Evolutionary conservation across 2,797 vertebrate species (phyloP).

Genomic region (Peromyscus nudipes): DNA sequence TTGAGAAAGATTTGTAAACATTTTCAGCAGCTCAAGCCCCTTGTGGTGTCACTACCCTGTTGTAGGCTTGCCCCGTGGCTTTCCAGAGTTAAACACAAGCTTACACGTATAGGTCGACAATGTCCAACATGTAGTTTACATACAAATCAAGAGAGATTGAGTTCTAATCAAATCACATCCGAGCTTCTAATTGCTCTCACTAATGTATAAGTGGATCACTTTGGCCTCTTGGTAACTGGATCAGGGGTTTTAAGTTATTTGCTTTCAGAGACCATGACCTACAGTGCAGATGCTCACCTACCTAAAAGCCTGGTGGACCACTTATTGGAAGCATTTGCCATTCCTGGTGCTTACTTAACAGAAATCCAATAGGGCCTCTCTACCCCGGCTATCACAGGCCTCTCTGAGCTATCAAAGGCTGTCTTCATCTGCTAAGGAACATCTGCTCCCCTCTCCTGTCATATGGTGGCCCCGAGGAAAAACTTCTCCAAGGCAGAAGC

Average conservation of each 20-base stretch:
- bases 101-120: background rate
- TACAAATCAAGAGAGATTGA: conserved; percentile 55
- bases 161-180: conserved; percentile 57
- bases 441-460: conserved; percentile 79
- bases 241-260: conserved; percentile 65
- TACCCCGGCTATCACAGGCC: conserved; percentile 67
- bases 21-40: background rate
- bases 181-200: conserved; percentile 67
- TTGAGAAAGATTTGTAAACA: background rate
- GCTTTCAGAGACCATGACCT: conserved; percentile 66
- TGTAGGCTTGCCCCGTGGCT: background rate
- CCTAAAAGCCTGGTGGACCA: conserved; percentile 78
- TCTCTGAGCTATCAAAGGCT: conserved; percentile 81
- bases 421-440: conserved; percentile 79
- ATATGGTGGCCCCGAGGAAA: conserved; percentile 83
- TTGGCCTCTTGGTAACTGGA: conserved; percentile 63
- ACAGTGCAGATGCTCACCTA: conserved; percentile 61
- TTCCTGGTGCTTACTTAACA: conserved; percentile 59
- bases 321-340: conserved; percentile 79
- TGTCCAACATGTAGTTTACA: conserved; percentile 53
- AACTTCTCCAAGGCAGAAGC: conserved; percentile 61
- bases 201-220: conserved; percentile 57
- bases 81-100: conserved; percentile 3
- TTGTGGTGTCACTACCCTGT: background rate
- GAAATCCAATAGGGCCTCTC: conserved; percentile 81